Conservation (phyloP, 1,140 invertebrate genomes). For the Drosophila nigrodunni region DNA sequence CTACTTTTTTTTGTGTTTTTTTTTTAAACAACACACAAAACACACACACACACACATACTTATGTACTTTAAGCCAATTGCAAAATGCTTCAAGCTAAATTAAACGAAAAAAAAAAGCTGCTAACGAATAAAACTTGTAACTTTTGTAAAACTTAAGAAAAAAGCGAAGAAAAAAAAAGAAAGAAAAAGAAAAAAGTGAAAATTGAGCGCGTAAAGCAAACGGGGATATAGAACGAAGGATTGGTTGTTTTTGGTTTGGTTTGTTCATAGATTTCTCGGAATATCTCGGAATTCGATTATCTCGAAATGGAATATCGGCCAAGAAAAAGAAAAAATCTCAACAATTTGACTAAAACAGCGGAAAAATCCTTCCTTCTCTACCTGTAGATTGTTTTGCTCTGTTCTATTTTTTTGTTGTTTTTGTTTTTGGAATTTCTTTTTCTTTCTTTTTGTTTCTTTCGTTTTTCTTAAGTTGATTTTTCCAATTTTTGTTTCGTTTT, state of each 20-base stretch:
- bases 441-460: constrained; percentile 48
- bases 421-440: constrained; percentile 46
- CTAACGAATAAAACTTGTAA: constrained; percentile 41
- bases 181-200: too few relatives aligned
- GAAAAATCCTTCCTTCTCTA: constrained; percentile 83
- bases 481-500: constrained; percentile 47
- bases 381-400: constrained; percentile 62
- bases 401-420: constrained; percentile 71
- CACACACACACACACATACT: constrained; percentile 9
- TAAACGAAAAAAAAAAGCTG: constrained; percentile 32
- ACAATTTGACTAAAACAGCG: constrained; percentile 63
- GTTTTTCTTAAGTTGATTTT: constrained; percentile 64
- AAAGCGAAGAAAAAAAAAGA: constrained; percentile 34
- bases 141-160: constrained; percentile 56
- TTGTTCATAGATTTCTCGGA: constrained; percentile 51
- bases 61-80: constrained; percentile 68
- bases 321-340: constrained; percentile 85
- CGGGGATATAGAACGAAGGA: constrained; percentile 72
- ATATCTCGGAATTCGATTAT: constrained; percentile 5
- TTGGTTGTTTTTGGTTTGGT: constrained; percentile 60
- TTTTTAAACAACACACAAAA: constrained; percentile 20
- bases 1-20: constrained; percentile 40
- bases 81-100: constrained; percentile 67
- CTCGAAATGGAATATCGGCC: constrained; percentile 76
- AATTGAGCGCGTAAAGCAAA: constrained; percentile 39